A percentile compares a stretch with the other conserved stretches of the same genome.
Evolutionary conservation across 2,113 vertebrate genomes (phyloP).

Genomic region (Piaya cayana): DNA sequence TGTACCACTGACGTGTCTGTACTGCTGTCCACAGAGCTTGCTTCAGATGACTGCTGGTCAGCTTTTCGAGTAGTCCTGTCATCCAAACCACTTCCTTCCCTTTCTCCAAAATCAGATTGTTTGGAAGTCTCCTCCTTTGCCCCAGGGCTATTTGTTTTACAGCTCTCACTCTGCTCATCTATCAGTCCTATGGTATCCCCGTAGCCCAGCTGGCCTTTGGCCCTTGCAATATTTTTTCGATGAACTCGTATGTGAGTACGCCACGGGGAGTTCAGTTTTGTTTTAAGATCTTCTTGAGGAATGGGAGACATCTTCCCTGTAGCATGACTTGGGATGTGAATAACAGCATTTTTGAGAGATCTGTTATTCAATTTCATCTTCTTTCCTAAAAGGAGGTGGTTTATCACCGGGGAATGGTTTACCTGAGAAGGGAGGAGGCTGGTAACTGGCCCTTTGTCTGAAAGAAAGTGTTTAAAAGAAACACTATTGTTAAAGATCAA

Average conservation of each 20-base stretch:
- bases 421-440: constrained; percentile 91
- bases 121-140: background rate
- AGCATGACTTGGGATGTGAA: constrained; percentile 75
- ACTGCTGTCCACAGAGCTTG: constrained; percentile 2
- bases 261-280: constrained; percentile 89
- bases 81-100: constrained; percentile 15
- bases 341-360: constrained; percentile 75
- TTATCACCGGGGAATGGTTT: constrained; percentile 89
- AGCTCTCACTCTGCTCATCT: constrained; percentile 71
- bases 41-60: constrained; percentile 65
- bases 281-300: constrained; percentile 75
- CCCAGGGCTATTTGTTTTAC: constrained; percentile 35
- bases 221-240: constrained; percentile 83
- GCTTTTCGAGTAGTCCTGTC: constrained; percentile 53
- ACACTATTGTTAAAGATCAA: background rate
- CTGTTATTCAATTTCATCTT: constrained; percentile 79
- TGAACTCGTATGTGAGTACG: constrained; percentile 90
- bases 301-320: constrained; percentile 66
- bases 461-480: constrained; percentile 65
- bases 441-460: constrained; percentile 93
- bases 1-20: constrained; percentile 72
- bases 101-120: background rate
- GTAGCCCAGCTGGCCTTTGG: constrained; percentile 84
- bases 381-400: constrained; percentile 95
- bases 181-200: constrained; percentile 83